Evolutionary conservation across 64 coral and sea anemone genomes (phyloP), one percentile per base, ranked within the genome.

Genomic region (Pachyseris speciosa): DNA sequence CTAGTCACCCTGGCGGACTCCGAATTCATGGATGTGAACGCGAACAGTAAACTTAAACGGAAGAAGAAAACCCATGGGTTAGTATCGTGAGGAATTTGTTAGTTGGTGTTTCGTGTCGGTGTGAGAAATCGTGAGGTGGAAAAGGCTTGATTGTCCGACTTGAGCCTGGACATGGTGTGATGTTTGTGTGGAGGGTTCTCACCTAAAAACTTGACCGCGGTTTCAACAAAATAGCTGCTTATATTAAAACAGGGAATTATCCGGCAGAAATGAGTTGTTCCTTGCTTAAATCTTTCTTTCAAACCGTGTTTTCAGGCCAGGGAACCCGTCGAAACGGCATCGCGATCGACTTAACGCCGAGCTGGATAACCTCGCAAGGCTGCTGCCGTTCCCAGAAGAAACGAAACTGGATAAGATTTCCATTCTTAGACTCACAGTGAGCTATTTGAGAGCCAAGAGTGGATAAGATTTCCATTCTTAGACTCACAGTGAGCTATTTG

Each of bases 391-490:
- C 63, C 97, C 97, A 26, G 97, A 99, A 22, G 97, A 99, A 44
- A 99, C 97, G 74, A 99, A 99, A 89, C 64, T 99, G 86, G 97
- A 99, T 93, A 99, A 99, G 89, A 99, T 99, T 48, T 99, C 97
- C 10, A 99, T 99, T 92, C 94, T 99, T 81, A 91, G 97, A 85
- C 84, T 99, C 38, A 99, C 97, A 90, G 97, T 99, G 30, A 99
- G 97, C 94, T 99, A 99, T 86, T 83, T 99, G 65, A 95, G 94
- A 53, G 97, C 97, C 17, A 99, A 99, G 88, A 99, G 97, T 74
- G n/a, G n/a, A n/a, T n/a, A n/a, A n/a, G n/a, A 99, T 99, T 48
- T 99, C 97, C 10, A 99, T 99, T 92, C 94, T 99, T 81, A 91
- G 97, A 85, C 84, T 99, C 38, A 99, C 97, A 90, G 97, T 99